Evolutionary conservation across 2,888 invertebrate species (phyloP), one percentile per base, ranked within the genome.

Genomic region (Andrena camellia): DNA sequence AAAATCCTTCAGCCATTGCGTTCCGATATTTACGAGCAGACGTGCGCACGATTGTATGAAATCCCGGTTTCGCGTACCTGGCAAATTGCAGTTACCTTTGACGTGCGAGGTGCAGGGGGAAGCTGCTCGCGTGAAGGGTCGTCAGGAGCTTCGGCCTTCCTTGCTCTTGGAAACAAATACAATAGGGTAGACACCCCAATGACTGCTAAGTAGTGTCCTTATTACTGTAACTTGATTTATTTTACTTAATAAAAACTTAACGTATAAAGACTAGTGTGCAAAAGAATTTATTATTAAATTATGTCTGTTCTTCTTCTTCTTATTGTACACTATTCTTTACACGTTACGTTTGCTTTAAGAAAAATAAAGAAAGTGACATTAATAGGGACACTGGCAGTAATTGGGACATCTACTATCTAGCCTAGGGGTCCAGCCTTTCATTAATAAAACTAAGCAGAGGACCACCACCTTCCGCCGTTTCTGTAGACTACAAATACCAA

Each of bases 11-110:
- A 64, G 57, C 62, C 33, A 54, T 62, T 63, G 67, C 54, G 59
- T 70, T 64, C 57, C 69, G 66, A 78, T 84, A 77, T 84, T 84
- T 84, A 84, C 83, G 84, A 73, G 54, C 70, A 29, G 35, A 48
- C 79, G 68, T 62, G 70, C 42, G 62, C 72, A 23, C 72, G 69
- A 73, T 78, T 70, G 54, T 70, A 73, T 70, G 54, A 78, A 83
- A 78, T 73, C 73, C 70, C 13, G 8, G 76, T 72, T 70, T 78
- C 72, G 64, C 59, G 72, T 42, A 54, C 68, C 59, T 29, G 23
- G 69, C 67, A 67, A 62, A 78, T 83, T 78, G 72, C 70, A 50
- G 66, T 73, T 71, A 68, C 57, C 33, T n/a, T 57, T 17, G 42
- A 42, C 10, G 57, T 13, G 57, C 10, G 13, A 57, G 57, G 57